phyloP scores from a whole-genome alignment of 2,888 invertebrate species.

The Heliconius ethilla region DNA sequence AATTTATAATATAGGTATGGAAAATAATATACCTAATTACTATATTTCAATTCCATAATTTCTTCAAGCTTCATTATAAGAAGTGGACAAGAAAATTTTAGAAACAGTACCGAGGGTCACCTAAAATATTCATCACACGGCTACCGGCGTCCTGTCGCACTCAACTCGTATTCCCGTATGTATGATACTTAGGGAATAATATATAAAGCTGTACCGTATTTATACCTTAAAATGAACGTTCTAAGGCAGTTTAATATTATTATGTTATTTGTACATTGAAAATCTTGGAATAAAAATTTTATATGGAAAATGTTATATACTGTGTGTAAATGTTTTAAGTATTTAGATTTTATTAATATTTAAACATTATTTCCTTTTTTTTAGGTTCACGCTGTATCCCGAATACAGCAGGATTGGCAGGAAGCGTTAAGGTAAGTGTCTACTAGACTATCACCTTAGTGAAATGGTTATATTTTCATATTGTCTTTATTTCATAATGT shows the following conservation, averaged over 20 bases:
- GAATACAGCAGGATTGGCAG: too few relatives aligned
- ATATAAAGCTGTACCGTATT: conserved; percentile 50
- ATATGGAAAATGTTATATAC: too few relatives aligned
- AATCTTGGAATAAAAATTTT: background rate
- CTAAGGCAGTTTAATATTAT: conserved; percentile 28
- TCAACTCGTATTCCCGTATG: conserved; percentile 57
- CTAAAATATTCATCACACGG: conserved; percentile 62
- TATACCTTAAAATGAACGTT: conserved; percentile 31
- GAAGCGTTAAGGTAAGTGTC: too few relatives aligned
- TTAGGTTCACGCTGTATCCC: too few relatives aligned
- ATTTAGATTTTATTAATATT: background rate
- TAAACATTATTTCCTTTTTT: too few relatives aligned
- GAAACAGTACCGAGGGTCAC: conserved; percentile 49
- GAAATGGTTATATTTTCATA: too few relatives aligned
- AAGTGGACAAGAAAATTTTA: conserved; percentile 32
- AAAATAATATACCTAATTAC: background rate
- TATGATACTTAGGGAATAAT: conserved; percentile 65
- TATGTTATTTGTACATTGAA: too few relatives aligned
- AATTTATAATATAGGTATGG: too few relatives aligned
- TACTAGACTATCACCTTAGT: too few relatives aligned
- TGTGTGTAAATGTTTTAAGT: background rate
- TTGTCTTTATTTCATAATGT: too few relatives aligned
- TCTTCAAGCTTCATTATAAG: conserved; percentile 1
- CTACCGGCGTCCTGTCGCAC: conserved; percentile 56
- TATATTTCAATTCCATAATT: background rate